Evolutionary conservation across 2,888 invertebrate species (phyloP).

Genomic region (Nemurella pictetii): DNA sequence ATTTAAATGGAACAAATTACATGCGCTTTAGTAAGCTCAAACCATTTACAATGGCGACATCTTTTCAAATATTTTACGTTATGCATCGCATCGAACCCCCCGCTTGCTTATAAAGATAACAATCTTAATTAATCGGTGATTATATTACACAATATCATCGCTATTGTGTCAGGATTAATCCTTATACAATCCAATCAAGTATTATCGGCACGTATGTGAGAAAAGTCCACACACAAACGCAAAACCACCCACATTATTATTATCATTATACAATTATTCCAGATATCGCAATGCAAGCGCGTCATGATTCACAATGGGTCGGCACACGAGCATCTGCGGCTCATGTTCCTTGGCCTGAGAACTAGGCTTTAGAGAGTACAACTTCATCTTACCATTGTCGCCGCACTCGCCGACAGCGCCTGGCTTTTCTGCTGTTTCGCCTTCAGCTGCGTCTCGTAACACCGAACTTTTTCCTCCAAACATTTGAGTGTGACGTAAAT

Average conservation of each 20-base stretch:
- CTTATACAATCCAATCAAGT: too few species aligned
- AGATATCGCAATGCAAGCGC: not conserved
- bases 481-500: slow-evolving; percentile 54
- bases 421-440: not conserved
- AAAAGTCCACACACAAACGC: not conserved
- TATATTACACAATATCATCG: not conserved
- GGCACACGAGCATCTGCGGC: not conserved
- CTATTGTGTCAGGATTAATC: too few species aligned
- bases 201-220: not conserved
- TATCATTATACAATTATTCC: not conserved
- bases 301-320: not conserved
- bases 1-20: too few species aligned
- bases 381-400: not conserved
- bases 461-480: slow-evolving; percentile 53
- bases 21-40: too few species aligned
- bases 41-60: too few species aligned
- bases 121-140: not conserved
- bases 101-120: not conserved
- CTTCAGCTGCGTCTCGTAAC: slow-evolving; percentile 42
- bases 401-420: not conserved
- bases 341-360: not conserved
- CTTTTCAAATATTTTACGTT: too few species aligned
- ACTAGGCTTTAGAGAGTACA: not conserved
- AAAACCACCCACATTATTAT: not conserved
- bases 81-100: too few species aligned